Evolutionary conservation across 2,888 invertebrate genomes (phyloP), one percentile per base, ranked within the genome.

Genomic region (Zonitis immaculata): DNA sequence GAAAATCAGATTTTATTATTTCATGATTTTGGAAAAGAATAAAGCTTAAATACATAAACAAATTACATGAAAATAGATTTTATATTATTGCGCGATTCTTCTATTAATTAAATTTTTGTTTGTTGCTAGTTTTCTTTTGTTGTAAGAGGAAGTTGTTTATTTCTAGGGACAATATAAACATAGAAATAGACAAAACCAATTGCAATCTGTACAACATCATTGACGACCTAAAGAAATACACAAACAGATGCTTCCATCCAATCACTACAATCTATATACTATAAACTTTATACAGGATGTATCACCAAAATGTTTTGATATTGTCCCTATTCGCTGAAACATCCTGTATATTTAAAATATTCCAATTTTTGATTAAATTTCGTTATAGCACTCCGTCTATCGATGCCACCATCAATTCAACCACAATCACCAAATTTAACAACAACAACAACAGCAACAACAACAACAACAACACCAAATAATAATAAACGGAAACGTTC

Each of bases 401-500:
- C 72, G 11, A 60, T 70, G 5, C 57, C 66, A 11, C 62, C 64
- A 56, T 60, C 57, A 27, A 55, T 65, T 1, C 62, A 62, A 22
- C 60, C 66, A n/a, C 55, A 67, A 5, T 54, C 68, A 6, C 58
- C 66, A 7, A 62, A 57, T 32, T 55, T 65, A 5, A 57, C 64
- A 18, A 58, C 63, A 16, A 44, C 47, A 5, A 57, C 64, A 18
- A 58, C 63, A 16, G 44, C 47, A 27, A 35, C 44, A 53, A 22
- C 25, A 55, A 45, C 14, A 42, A 39, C 49, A 49, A 45, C 28
- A 47, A 48, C 18, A 51, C 54, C 43, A 52, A 49, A 28, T 30
- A 60, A 18, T n/a, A 39, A 81, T 27, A 88, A 94, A 69, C 78
- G 94, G 53, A 95, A 95, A 72, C 82, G 95, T 22, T 93, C 95